Conservation (phyloP, 2,113 vertebrate species). For the Andinoacara biseriatus region DNA sequence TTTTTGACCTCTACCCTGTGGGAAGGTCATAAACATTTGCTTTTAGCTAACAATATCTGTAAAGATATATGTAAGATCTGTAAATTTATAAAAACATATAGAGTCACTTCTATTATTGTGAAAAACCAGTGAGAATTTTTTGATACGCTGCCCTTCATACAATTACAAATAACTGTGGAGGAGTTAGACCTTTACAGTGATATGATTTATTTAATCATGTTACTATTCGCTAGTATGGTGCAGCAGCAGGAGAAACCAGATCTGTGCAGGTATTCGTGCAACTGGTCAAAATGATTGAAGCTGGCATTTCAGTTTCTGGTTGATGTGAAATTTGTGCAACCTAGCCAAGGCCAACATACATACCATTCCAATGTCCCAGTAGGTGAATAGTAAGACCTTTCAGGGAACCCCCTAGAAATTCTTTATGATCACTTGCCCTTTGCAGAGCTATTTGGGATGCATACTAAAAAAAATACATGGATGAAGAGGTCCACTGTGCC, state of each 20-base stretch:
- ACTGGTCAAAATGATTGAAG: conserved; percentile 56
- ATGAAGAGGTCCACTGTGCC: not conserved
- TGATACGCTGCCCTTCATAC: not conserved
- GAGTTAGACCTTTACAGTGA: not conserved
- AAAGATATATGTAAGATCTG: not conserved
- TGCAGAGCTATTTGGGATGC: conserved; percentile 34
- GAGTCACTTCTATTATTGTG: too few relatives aligned
- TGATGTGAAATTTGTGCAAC: conserved; percentile 54
- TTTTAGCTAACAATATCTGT: not conserved
- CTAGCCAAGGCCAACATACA: conserved; percentile 30
- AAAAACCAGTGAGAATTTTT: not conserved
- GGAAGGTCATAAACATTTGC: not conserved
- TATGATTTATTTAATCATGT: not conserved
- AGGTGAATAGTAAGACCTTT: conserved; percentile 31
- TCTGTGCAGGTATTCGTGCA: conserved; percentile 15
- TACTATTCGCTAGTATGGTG: not conserved
- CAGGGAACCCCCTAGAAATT: conserved; percentile 26
- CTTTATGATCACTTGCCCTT: not conserved
- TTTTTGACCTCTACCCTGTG: not conserved
- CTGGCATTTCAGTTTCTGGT: conserved; percentile 61
- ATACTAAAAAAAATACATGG: not conserved
- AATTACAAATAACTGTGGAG: not conserved
- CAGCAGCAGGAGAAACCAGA: conserved; percentile 20
- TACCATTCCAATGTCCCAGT: conserved; percentile 44
- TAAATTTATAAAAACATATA: accelerated